phyloP scores from a whole-genome alignment of 2,113 vertebrate species.

The Eidolon helvum region DNA sequence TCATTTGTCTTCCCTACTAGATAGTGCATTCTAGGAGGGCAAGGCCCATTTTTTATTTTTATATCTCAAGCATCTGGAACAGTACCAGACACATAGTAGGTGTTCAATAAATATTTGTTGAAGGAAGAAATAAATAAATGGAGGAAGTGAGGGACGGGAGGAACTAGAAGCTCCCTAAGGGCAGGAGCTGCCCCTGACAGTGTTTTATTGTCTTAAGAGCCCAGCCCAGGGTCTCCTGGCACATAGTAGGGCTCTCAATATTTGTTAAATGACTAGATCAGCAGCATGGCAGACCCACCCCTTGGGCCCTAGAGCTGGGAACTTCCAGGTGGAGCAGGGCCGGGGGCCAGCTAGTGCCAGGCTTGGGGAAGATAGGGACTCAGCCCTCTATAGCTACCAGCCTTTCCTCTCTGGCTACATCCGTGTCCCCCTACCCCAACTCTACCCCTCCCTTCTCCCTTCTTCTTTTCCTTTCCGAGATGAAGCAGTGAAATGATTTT shows the following conservation, averaged over 20 bases:
- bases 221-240: not conserved
- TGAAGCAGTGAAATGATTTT: conserved; percentile 90
- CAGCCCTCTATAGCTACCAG: not conserved
- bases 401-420: not conserved
- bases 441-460: not conserved
- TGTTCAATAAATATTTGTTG: not conserved
- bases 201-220: not conserved
- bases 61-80: not conserved
- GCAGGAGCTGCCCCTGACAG: not conserved
- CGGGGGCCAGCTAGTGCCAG: not conserved
- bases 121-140: not conserved
- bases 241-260: not conserved
- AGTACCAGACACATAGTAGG: not conserved
- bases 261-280: not conserved
- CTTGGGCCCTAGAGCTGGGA: not conserved
- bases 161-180: not conserved
- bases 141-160: too few relatives aligned
- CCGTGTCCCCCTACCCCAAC: fast-evolving
- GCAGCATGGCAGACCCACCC: not conserved
- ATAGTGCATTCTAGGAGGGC: not conserved
- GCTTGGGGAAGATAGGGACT: not conserved
- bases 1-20: not conserved
- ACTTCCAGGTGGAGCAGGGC: not conserved
- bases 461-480: conserved; percentile 77
- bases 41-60: not conserved